Conservation (phyloP, 2,797 vertebrate genomes). For the Cercopithecus hamlyni region DNA sequence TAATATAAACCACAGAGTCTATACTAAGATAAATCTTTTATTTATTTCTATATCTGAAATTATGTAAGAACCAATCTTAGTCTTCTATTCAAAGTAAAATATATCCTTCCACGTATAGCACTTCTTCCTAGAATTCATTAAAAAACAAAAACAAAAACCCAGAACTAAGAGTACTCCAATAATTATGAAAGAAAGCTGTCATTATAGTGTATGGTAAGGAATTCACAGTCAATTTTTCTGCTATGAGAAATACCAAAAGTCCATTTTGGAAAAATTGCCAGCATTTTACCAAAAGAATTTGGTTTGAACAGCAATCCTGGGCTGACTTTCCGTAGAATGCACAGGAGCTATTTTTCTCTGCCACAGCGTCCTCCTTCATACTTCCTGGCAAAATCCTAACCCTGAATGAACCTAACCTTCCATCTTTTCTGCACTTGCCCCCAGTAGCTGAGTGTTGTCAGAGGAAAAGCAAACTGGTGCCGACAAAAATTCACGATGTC, state of each 20-base stretch:
- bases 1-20: slow-evolving; percentile 42
- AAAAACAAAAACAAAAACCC: not conserved
- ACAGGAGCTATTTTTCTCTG: not conserved
- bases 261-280: slow-evolving; percentile 45
- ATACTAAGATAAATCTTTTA: not conserved
- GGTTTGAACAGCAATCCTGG: not conserved
- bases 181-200: slow-evolving; percentile 19
- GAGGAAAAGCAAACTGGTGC: not conserved
- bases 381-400: not conserved
- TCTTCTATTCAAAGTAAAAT: slow-evolving; percentile 24
- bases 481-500: not conserved
- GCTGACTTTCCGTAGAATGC: not conserved
- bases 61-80: slow-evolving; percentile 23
- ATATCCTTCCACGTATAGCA: not conserved
- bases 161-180: not conserved
- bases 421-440: not conserved
- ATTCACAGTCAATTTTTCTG: not conserved
- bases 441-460: not conserved
- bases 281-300: not conserved
- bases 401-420: not conserved
- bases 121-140: not conserved
- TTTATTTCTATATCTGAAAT: slow-evolving; percentile 48
- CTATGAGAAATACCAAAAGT: not conserved
- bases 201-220: not conserved
- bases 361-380: not conserved